phyloP scores from a whole-genome alignment of 2,888 invertebrate species.

The Mesorhabditis belari region DNA sequence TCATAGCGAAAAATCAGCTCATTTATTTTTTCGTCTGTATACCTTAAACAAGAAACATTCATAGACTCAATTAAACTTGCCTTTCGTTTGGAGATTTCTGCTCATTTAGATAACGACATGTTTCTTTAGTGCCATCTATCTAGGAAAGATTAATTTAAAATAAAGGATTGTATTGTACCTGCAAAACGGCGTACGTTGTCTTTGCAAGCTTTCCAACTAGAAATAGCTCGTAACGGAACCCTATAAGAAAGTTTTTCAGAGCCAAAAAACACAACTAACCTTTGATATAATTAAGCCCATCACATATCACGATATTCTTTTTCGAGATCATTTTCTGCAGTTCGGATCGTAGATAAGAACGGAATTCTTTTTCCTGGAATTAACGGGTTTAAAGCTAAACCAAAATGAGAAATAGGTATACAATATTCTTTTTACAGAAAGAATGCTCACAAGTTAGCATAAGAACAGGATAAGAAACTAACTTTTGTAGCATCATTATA shows the following conservation, averaged over 20 bases:
- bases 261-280: constrained; percentile 20
- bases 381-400: too few species aligned
- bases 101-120: background rate
- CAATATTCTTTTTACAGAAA: too few species aligned
- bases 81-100: background rate
- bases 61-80: background rate
- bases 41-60: constrained; percentile 54
- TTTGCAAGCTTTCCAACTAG: constrained; percentile 82
- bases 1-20: constrained; percentile 77
- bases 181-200: constrained; percentile 75
- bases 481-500: constrained; percentile 31
- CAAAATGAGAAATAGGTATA: too few species aligned
- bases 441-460: too few species aligned
- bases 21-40: constrained; percentile 71
- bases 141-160: background rate
- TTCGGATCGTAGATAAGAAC: constrained; percentile 37
- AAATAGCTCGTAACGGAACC: constrained; percentile 87
- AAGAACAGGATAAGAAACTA: background rate
- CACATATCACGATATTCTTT: constrained; percentile 78
- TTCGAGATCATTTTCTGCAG: constrained; percentile 51
- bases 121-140: background rate
- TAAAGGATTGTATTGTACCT: background rate
- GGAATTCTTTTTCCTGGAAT: constrained; percentile 44
- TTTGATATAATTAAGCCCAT: constrained; percentile 92
- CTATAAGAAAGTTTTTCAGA: constrained; percentile 56